These are phyloP conservation scores for Mythimna vitellina DNA, from an alignment of 2,888 invertebrate species.

Conservation along the genomic window DNA sequence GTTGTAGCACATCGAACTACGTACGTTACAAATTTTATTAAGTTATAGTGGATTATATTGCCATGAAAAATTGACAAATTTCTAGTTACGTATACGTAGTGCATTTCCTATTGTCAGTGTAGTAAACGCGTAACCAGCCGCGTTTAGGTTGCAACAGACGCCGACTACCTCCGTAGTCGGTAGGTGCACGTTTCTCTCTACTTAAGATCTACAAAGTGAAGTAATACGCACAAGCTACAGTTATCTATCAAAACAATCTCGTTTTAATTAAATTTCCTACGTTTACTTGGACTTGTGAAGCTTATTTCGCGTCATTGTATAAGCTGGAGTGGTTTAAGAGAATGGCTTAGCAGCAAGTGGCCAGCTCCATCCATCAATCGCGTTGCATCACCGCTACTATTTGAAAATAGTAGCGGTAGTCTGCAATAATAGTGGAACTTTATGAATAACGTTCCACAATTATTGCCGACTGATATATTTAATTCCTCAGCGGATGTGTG, in stretches of 20 bases:
- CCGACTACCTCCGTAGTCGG: not conserved
- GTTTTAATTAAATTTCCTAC: conserved; percentile 42
- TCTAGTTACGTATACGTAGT: conserved; percentile 35
- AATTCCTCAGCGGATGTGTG: conserved; percentile 38
- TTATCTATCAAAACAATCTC: conserved; percentile 35
- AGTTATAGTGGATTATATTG: conserved; percentile 29
- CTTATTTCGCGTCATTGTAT: conserved; percentile 47
- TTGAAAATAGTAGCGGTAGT: no score
- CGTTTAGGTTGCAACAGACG: conserved; percentile 32
- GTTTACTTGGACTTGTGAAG: conserved; percentile 17
- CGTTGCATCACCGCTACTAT: conserved; percentile 47
- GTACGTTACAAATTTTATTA: conserved; percentile 32
- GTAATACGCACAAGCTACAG: conserved; percentile 13
- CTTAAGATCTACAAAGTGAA: conserved; percentile 29
- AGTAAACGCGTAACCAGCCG: conserved; percentile 21
- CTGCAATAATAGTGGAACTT: no score
- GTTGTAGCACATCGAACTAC: conserved; percentile 32
- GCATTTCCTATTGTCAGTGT: conserved; percentile 46
- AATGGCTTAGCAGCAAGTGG: conserved; percentile 14
- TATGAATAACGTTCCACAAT: conserved; percentile 64
- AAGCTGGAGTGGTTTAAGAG: conserved; percentile 56
- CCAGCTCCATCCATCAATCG: conserved; percentile 40
- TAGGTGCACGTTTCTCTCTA: conserved; percentile 26
- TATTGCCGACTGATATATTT: conserved; percentile 52
- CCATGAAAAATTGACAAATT: conserved; percentile 54